Percentiles rank a stretch among this genome's conserved stretches.
Evolutionary conservation across 2,888 invertebrate species (phyloP).

Genomic region (Marasmarcha lunaedactyla): DNA sequence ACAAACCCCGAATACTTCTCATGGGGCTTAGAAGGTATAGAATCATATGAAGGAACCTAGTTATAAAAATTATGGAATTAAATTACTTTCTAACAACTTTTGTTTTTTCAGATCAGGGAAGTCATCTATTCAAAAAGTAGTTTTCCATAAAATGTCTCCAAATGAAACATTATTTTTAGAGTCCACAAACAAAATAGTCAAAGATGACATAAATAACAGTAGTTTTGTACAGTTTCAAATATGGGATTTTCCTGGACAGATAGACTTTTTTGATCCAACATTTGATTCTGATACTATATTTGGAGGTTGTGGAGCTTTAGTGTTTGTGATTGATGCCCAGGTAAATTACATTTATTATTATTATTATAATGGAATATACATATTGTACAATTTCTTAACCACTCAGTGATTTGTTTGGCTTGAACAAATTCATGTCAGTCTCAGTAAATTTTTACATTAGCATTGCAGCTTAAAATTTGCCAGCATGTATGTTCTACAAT

Average conservation of each 20-base stretch:
- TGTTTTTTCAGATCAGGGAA: slow-evolving; percentile 89
- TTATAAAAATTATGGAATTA: not conserved
- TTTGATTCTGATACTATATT: slow-evolving; percentile 97
- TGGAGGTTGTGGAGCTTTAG: slow-evolving; percentile 95
- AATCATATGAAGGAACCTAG: not conserved
- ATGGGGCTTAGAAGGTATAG: slow-evolving; percentile 93
- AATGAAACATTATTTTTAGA: slow-evolving; percentile 99
- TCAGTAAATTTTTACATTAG: too few relatives aligned
- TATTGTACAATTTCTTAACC: too few relatives aligned
- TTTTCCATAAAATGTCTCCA: slow-evolving; percentile 99
- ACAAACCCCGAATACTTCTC: slow-evolving; percentile 92
- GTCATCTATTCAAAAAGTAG: slow-evolving; percentile 99
- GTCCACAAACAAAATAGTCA: slow-evolving; percentile 97
- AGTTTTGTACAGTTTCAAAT: slow-evolving; percentile 99
- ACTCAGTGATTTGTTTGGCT: too few relatives aligned
- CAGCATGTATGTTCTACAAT: too few relatives aligned
- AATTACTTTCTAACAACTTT: slow-evolving; percentile 3
- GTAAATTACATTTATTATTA: too few relatives aligned
- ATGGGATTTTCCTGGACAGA: slow-evolving; percentile 99
- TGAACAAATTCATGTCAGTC: too few relatives aligned
- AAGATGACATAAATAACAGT: slow-evolving; percentile 96
- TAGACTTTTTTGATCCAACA: slow-evolving; percentile 96
- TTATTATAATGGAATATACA: slow-evolving; percentile 1
- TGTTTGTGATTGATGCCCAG: slow-evolving; percentile 99
- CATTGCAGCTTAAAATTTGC: too few relatives aligned